Conservation (phyloP, 1,140 invertebrate species). For the Helicoverpa armigera region DNA sequence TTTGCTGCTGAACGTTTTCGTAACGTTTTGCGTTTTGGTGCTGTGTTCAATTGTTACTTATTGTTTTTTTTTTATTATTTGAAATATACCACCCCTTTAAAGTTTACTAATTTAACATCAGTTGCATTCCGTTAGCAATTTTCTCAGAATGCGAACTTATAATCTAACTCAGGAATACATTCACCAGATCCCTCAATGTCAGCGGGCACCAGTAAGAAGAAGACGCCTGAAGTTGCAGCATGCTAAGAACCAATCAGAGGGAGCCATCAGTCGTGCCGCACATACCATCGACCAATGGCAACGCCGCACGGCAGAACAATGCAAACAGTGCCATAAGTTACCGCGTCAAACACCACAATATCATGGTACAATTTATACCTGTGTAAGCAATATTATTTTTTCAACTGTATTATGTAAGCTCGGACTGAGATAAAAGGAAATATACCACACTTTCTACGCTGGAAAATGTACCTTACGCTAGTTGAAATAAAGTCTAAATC, state of each 20-base stretch:
- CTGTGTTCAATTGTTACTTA: too few species aligned
- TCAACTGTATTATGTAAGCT: slow-evolving; percentile 6
- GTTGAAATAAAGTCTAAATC: too few species aligned
- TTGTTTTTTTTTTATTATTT: too few species aligned
- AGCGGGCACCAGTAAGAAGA: slow-evolving; percentile 66
- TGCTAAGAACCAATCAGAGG: slow-evolving; percentile 55
- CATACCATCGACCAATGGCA: background rate
- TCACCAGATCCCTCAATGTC: slow-evolving; percentile 56
- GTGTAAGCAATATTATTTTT: slow-evolving; percentile 8
- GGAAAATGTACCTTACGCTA: too few species aligned
- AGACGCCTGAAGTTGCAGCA: slow-evolving; percentile 64
- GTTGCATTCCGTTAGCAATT: too few species aligned
- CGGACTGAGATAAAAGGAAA: slow-evolving; percentile 4
- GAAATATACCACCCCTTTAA: too few species aligned
- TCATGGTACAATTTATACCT: slow-evolving; percentile 29
- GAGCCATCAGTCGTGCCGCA: slow-evolving; percentile 34
- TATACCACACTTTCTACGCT: background rate
- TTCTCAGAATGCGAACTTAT: too few species aligned
- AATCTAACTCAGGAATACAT: too few species aligned
- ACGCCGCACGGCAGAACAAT: background rate
- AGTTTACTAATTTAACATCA: too few species aligned
- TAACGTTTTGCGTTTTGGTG: too few species aligned
- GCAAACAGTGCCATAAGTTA: slow-evolving; percentile 31
- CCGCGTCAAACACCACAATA: background rate
- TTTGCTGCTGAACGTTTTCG: too few species aligned